These are phyloP conservation scores for Acleris holmiana DNA, from an alignment of 2,888 invertebrate species.

Conservation along the genomic window DNA sequence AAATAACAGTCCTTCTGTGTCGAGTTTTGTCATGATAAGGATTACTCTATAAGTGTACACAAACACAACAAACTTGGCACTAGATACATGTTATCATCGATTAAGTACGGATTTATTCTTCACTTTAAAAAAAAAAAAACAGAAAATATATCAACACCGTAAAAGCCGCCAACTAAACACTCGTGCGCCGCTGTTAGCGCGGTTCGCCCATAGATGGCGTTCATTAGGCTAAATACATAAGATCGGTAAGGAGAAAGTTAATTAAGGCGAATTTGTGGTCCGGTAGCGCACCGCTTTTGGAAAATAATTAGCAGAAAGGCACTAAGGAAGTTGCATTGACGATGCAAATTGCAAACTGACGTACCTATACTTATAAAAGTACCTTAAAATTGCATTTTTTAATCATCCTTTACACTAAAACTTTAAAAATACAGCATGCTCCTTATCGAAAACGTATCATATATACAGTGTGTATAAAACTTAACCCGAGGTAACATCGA, in stretches of 20 bases:
- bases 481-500: constrained; percentile 16
- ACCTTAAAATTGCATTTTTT: no score
- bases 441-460: neutral
- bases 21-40: no score
- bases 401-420: no score
- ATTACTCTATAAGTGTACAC: no score
- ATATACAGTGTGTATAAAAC: neutral
- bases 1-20: no score
- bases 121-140: no score
- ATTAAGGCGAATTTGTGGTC: constrained; percentile 19
- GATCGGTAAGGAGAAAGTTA: constrained; percentile 5
- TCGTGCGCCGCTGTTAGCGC: constrained; percentile 14
- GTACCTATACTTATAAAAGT: no score
- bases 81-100: no score
- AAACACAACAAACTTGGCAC: no score
- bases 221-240: constrained; percentile 32
- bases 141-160: neutral
- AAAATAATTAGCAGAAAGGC: constrained; percentile 4
- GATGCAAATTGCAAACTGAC: no score
- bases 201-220: constrained; percentile 23
- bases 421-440: no score
- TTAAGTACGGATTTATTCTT: no score
- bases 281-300: constrained; percentile 6
- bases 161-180: constrained; percentile 17
- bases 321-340: neutral